phyloP scores from a whole-genome alignment of 1,140 invertebrate species.

The Nymphalis io region DNA sequence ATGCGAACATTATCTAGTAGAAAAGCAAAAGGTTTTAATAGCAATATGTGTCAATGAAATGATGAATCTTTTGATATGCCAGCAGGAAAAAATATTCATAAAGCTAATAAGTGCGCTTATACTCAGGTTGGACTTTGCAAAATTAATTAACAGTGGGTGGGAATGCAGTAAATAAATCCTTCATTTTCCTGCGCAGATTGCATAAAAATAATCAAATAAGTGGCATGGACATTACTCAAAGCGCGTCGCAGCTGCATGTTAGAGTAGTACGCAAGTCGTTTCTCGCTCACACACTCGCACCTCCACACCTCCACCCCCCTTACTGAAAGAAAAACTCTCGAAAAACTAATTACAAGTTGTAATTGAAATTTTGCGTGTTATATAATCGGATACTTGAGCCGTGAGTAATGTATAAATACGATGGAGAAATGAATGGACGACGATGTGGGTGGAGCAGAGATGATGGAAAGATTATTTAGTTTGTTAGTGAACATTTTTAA shows the following conservation, averaged over 20 bases:
- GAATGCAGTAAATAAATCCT: constrained; percentile 73
- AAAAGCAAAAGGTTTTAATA: too few species aligned
- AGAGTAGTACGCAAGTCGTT: constrained; percentile 41
- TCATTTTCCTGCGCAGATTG: constrained; percentile 77
- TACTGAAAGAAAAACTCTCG: constrained; percentile 81
- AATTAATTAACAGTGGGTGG: constrained; percentile 74
- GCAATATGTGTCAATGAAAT: too few species aligned
- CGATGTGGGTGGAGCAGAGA: constrained; percentile 32
- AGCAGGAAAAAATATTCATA: constrained; percentile 40
- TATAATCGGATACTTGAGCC: constrained; percentile 82
- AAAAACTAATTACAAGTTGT: constrained; percentile 83
- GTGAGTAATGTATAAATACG: constrained; percentile 79
- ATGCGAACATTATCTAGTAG: too few species aligned
- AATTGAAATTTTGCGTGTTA: constrained; percentile 83
- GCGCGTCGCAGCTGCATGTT: constrained; percentile 60
- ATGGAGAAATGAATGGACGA: constrained; percentile 68
- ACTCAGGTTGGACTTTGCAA: constrained; percentile 55
- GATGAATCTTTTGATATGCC: neutral
- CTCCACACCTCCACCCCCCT: constrained; percentile 70
- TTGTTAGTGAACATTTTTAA: neutral
- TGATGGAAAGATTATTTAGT: constrained; percentile 8
- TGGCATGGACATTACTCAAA: constrained; percentile 76
- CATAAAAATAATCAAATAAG: constrained; percentile 80
- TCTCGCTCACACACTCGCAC: constrained; percentile 51
- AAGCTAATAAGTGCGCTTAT: constrained; percentile 45